These are phyloP conservation scores for Silurus meridionalis DNA, from an alignment of 2,113 vertebrate species.

Conservation along the genomic window DNA sequence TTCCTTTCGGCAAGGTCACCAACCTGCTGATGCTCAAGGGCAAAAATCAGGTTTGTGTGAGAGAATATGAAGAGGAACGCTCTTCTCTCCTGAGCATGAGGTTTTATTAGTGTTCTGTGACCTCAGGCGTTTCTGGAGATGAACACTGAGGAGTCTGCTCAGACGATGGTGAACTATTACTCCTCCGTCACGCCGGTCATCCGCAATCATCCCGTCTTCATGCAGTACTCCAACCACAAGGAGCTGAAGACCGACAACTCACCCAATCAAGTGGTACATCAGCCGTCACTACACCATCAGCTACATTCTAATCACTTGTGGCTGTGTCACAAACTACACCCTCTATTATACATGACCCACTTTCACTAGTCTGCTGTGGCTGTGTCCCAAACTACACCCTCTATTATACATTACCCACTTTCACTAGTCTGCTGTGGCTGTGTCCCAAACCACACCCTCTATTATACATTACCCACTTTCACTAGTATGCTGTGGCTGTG, in stretches of 20 bases:
- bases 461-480: no score
- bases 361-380: no score
- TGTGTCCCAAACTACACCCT: background rate
- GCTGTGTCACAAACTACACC: background rate
- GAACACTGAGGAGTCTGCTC: slow-evolving; percentile 91
- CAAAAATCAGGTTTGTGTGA: slow-evolving; percentile 87
- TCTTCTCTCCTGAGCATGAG: background rate
- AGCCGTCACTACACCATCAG: background rate
- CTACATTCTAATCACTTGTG: background rate
- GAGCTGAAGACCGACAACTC: slow-evolving; percentile 97
- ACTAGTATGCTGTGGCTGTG: no score
- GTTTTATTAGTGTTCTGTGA: background rate
- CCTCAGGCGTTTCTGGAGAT: slow-evolving; percentile 92
- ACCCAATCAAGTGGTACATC: slow-evolving; percentile 90
- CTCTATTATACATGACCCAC: background rate
- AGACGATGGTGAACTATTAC: slow-evolving; percentile 98
- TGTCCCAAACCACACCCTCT: background rate
- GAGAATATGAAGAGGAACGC: no score
- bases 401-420: background rate
- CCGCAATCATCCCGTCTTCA: slow-evolving; percentile 90
- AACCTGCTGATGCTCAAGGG: slow-evolving; percentile 98
- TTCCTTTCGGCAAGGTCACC: slow-evolving; percentile 97
- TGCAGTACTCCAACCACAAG: slow-evolving; percentile 97
- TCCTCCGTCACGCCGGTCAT: slow-evolving; percentile 89
- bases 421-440: background rate